Evolutionary conservation across 2,113 vertebrate species (phyloP).

Genomic region (Tragelaphus scriptus): DNA sequence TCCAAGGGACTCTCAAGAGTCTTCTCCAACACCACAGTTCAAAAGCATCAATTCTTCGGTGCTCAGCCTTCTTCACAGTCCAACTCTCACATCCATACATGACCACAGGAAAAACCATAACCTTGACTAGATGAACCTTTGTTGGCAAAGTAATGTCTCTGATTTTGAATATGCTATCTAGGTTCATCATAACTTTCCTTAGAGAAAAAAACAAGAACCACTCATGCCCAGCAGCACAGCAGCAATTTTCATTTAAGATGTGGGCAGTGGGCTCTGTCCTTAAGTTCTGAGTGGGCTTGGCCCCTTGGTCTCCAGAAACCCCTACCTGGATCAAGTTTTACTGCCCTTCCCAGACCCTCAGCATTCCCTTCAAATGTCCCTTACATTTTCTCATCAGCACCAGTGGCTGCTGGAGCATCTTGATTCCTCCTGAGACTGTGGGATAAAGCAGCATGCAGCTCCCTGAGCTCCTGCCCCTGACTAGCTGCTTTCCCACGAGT

Average conservation of each 20-base stretch:
- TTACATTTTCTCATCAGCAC: background rate
- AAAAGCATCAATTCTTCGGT: too few species aligned
- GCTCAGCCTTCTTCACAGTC: too few species aligned
- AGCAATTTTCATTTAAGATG: background rate
- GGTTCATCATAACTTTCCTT: too few species aligned
- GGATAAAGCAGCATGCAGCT: accelerated
- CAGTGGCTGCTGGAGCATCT: background rate
- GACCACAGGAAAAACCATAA: too few species aligned
- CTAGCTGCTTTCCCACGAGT: background rate
- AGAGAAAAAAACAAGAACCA: background rate
- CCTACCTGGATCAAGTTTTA: background rate
- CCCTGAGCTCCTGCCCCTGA: background rate
- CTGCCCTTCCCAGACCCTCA: background rate
- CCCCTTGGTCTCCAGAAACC: background rate
- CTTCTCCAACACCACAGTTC: too few species aligned
- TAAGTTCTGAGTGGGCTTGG: background rate
- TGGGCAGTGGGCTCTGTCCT: background rate
- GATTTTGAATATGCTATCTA: too few species aligned
- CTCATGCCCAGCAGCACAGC: background rate
- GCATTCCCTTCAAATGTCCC: background rate
- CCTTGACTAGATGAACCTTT: too few species aligned
- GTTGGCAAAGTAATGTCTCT: too few species aligned
- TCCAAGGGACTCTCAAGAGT: too few species aligned
- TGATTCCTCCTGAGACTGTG: background rate
- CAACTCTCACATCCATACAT: too few species aligned